A percentile compares a stretch with the other conserved stretches of the same genome.
Conservation (phyloP, 2,797 vertebrate species). For the Streptopelia turtur region DNA sequence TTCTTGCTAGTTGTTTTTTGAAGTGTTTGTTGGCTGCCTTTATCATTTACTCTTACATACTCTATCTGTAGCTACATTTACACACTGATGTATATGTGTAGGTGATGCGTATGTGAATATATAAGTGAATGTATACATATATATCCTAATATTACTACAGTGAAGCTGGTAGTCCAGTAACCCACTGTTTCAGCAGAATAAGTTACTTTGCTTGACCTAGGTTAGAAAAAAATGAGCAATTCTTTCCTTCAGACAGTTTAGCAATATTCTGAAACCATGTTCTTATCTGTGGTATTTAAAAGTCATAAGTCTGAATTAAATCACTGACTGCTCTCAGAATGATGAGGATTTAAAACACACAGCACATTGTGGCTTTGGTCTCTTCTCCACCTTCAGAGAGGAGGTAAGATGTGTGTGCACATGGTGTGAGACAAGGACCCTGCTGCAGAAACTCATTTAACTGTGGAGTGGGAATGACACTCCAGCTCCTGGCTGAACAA, state of each 20-base stretch:
- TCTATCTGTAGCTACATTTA: neutral
- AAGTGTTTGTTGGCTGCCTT: neutral
- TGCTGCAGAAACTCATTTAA: neutral
- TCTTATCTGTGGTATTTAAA: neutral
- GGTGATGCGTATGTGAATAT: neutral
- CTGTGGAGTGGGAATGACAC: neutral
- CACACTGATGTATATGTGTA: neutral
- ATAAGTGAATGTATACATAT: neutral
- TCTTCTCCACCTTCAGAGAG: neutral
- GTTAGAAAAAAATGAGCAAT: neutral
- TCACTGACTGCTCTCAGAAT: neutral
- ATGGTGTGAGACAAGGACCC: neutral
- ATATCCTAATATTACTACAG: neutral
- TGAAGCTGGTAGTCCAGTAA: neutral
- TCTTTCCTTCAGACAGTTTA: neutral
- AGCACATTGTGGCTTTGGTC: neutral
- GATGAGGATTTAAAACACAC: neutral
- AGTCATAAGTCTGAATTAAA: neutral
- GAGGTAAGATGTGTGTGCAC: fast-evolving
- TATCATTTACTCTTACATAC: neutral
- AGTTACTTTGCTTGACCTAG: neutral
- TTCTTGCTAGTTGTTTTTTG: neutral
- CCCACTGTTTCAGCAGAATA: neutral
- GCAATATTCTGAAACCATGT: neutral
- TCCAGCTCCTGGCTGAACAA: neutral